These are phyloP conservation scores for Rhinoptilus africanus DNA, from an alignment of 2,113 vertebrate species.

Conservation along the genomic window DNA sequence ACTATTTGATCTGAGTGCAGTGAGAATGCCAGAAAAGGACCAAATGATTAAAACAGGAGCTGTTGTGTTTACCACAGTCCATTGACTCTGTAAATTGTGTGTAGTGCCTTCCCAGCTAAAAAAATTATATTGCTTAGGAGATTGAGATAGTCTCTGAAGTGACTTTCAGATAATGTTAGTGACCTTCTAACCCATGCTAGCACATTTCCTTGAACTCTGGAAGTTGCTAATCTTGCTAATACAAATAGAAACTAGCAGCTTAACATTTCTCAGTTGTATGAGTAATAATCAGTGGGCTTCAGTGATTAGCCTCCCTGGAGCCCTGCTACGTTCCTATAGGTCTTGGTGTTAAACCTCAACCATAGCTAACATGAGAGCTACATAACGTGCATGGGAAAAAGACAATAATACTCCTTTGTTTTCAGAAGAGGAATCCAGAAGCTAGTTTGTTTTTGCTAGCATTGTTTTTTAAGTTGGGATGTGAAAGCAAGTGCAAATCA, in stretches of 20 bases:
- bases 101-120: constrained; percentile 6
- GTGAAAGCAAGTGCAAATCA: neutral
- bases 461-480: neutral
- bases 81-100: constrained; percentile 33
- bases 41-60: constrained; percentile 22
- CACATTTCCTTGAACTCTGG: constrained; percentile 28
- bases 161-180: constrained; percentile 39
- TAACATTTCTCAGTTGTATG: constrained; percentile 42
- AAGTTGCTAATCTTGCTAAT: constrained; percentile 56
- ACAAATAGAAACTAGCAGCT: constrained; percentile 49
- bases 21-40: neutral
- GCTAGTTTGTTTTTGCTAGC: neutral
- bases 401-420: neutral
- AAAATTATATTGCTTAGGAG: constrained; percentile 15
- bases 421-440: neutral
- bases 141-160: neutral
- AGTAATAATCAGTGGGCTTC: constrained; percentile 46
- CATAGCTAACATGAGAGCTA: neutral
- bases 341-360: neutral
- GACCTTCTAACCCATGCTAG: constrained; percentile 7
- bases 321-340: neutral
- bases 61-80: neutral
- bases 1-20: neutral
- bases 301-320: neutral
- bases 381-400: neutral